Evolutionary conservation across 2,797 vertebrate species (phyloP), one percentile per base, ranked within the genome.

Genomic region (Myotis findleyi): DNA sequence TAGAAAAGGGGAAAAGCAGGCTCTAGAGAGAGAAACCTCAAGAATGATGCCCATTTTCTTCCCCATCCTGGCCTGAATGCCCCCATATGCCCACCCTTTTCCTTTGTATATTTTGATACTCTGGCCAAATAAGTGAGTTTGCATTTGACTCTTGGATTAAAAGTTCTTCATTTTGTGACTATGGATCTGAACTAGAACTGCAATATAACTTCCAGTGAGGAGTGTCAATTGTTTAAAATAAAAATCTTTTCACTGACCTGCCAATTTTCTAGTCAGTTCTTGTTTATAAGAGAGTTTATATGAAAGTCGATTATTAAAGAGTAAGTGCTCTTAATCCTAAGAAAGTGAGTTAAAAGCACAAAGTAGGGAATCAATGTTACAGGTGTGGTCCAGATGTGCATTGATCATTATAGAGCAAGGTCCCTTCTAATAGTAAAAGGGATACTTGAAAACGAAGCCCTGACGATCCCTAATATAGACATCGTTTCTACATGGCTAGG

Each of bases 201-300:
- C 36, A 77, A 79, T n/a, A 71, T 44, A 69, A 94, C 81, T 83
- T 91, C 49, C n/a, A 71, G 51, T 3, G 30, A 87, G 62, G 18
- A 80, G 0, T 5, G 80, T 11, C n/a, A 18, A n/a, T 68, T 86
- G 69, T 84, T 76, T 25, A 1, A 86, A 93, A 81, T 33, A 68
- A 83, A 90, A 86, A 14, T 30, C 13, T 64, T 76, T 86, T 38
- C 6, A 86, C 36, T 75, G 85, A 86, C 23, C 13, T 59, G 83
- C 62, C 66, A 85, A 95, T 90, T 89, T 93, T 93, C 59, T 72
- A 91, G 33, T 66, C 14, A 12, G 17, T 95, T 93, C n/a, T 75
- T 57, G 6, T 25, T 94, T 87, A 30, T 13, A 59, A 86, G 16
- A 79, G 44, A 87, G n/a, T 57, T 81, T 27, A 80, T 84, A 73